A percentile compares a stretch with the other conserved stretches of the same genome.
Evolutionary conservation across 2,113 vertebrate species (phyloP).

Genomic region (Camelus bactrianus): DNA sequence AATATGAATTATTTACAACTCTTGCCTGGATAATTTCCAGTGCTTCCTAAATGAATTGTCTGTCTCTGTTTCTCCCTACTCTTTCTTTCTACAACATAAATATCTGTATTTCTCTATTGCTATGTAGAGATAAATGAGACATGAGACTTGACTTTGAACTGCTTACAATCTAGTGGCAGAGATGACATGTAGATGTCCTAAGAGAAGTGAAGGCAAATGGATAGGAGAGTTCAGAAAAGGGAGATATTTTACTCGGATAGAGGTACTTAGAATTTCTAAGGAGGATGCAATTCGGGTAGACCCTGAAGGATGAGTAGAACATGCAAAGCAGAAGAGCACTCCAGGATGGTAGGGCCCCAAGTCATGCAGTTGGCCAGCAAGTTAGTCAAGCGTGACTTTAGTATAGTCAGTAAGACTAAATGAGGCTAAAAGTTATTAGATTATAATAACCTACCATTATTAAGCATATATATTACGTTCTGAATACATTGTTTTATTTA

Average conservation of each 20-base stretch:
- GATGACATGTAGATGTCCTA: neutral
- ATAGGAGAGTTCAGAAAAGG: neutral
- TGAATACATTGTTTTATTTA: neutral
- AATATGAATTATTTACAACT: constrained; percentile 24
- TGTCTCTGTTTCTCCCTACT: neutral
- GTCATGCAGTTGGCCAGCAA: neutral
- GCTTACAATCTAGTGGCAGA: neutral
- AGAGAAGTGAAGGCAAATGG: neutral
- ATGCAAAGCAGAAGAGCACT: neutral
- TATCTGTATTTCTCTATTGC: neutral
- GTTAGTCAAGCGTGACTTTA: neutral
- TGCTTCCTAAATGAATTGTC: neutral
- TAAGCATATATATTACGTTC: neutral
- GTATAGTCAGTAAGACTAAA: neutral
- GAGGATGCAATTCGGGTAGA: neutral
- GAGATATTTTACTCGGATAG: neutral
- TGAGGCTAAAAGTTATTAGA: neutral
- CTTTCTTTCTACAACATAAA: neutral
- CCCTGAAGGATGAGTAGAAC: neutral
- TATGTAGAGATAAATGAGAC: neutral
- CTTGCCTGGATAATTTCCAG: neutral
- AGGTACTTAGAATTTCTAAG: neutral
- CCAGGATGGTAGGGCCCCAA: neutral
- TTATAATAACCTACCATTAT: neutral
- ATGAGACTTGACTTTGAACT: neutral